Evolutionary conservation across 2,113 vertebrate species (phyloP).

Genomic region (Malurus elegans): DNA sequence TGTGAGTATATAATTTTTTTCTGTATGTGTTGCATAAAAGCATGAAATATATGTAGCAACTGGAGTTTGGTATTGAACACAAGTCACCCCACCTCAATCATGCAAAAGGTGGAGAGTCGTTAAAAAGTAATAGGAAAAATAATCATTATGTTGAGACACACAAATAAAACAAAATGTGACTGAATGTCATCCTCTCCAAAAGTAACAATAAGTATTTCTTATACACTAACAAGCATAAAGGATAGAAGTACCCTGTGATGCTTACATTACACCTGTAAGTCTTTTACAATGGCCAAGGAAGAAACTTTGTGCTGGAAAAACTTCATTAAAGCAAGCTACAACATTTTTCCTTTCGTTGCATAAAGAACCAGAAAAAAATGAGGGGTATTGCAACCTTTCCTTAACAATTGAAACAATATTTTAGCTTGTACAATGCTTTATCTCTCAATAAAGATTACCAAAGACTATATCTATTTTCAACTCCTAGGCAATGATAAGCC

Average conservation of each 20-base stretch:
- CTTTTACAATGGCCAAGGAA: background rate
- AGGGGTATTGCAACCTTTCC: background rate
- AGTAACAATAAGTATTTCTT: background rate
- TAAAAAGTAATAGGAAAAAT: background rate
- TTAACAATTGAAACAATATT: background rate
- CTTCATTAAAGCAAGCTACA: background rate
- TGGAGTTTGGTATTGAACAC: background rate
- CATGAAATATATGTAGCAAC: background rate
- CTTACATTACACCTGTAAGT: background rate
- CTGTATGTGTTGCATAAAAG: background rate
- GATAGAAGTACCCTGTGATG: background rate
- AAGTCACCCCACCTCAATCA: background rate
- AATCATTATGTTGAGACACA: background rate
- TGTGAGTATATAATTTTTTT: background rate
- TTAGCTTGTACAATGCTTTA: background rate
- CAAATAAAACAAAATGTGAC: background rate
- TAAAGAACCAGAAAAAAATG: background rate
- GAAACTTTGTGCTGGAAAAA: background rate
- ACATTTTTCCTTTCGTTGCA: background rate
- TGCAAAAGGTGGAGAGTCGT: background rate
- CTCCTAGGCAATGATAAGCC: background rate
- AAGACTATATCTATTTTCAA: background rate
- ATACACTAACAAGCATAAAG: background rate
- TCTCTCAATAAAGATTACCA: background rate
- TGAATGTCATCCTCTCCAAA: background rate